Evolutionary conservation across 2,797 vertebrate genomes (phyloP).

Genomic region (Eospalax fontanierii): DNA sequence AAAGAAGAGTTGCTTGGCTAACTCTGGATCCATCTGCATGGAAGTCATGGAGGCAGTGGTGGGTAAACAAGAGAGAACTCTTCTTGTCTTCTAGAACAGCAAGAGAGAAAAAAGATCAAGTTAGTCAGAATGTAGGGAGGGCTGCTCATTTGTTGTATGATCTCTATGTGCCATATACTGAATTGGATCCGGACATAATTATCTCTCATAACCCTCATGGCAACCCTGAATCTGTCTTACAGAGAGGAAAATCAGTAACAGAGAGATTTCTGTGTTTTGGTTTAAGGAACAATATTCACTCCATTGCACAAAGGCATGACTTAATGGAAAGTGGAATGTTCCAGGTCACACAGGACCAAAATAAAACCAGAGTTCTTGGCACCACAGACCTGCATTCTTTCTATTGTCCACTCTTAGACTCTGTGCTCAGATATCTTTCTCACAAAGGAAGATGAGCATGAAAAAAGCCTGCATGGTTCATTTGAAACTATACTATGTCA

Average conservation of each 20-base stretch:
- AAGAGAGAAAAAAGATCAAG: slow-evolving; percentile 49
- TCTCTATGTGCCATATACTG: slow-evolving; percentile 4
- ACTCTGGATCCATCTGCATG: slow-evolving; percentile 93
- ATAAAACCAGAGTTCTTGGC: not conserved
- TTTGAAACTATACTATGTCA: slow-evolving; percentile 28
- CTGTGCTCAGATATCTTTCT: not conserved
- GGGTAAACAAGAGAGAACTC: not conserved
- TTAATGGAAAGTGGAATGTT: slow-evolving; percentile 15
- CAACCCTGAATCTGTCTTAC: slow-evolving; percentile 31
- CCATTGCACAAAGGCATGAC: slow-evolving; percentile 7
- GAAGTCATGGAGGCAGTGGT: slow-evolving; percentile 56
- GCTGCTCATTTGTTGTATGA: slow-evolving; percentile 26
- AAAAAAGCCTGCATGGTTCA: not conserved
- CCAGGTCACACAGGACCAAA: not conserved
- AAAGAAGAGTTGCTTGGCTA: slow-evolving; percentile 94
- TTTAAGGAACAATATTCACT: slow-evolving; percentile 60
- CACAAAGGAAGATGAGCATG: not conserved
- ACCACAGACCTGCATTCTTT: not conserved
- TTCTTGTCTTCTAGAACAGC: slow-evolving; percentile 45
- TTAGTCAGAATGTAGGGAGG: slow-evolving; percentile 41
- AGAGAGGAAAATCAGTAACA: slow-evolving; percentile 55
- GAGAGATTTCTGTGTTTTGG: slow-evolving; percentile 59
- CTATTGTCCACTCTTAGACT: not conserved
- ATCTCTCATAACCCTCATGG: slow-evolving; percentile 24
- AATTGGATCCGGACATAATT: slow-evolving; percentile 48